A percentile compares a stretch with the other conserved stretches of the same genome.
Conservation (phyloP, 2,113 vertebrate genomes). For the Mirza zaza region DNA sequence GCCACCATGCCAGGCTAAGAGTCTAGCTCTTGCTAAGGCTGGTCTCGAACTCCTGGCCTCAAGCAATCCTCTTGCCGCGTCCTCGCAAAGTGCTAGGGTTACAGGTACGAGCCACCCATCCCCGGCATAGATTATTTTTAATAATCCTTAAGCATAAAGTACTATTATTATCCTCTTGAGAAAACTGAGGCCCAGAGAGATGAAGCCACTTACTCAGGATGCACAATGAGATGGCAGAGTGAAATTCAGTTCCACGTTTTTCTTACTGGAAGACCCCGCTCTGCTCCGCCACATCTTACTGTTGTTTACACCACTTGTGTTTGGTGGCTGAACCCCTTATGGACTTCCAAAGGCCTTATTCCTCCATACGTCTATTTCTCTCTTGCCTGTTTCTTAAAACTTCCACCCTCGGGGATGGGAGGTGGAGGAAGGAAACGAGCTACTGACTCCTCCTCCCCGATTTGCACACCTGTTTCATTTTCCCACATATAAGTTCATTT, state of each 20-base stretch:
- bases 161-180: not conserved
- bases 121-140: not conserved
- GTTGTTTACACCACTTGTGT: not conserved
- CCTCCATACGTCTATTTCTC: not conserved
- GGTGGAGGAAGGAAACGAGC: not conserved
- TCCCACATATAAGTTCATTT: not conserved
- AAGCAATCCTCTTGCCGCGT: too few relatives aligned
- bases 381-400: not conserved
- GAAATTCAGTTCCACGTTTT: not conserved
- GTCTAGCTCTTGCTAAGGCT: too few relatives aligned
- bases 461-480: not conserved
- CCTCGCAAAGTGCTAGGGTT: too few relatives aligned
- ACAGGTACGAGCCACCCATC: too few relatives aligned
- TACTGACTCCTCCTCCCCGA: not conserved
- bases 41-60: too few relatives aligned
- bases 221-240: not conserved
- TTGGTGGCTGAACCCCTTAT: not conserved
- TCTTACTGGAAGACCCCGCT: not conserved
- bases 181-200: not conserved
- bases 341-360: not conserved
- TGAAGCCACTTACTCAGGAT: not conserved
- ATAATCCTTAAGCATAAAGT: not conserved
- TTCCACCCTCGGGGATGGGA: not conserved
- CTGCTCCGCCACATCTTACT: not conserved
- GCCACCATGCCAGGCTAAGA: too few relatives aligned